phyloP scores from a whole-genome alignment of 2,797 vertebrate genomes.

The Melanotaenia maccullochi region DNA sequence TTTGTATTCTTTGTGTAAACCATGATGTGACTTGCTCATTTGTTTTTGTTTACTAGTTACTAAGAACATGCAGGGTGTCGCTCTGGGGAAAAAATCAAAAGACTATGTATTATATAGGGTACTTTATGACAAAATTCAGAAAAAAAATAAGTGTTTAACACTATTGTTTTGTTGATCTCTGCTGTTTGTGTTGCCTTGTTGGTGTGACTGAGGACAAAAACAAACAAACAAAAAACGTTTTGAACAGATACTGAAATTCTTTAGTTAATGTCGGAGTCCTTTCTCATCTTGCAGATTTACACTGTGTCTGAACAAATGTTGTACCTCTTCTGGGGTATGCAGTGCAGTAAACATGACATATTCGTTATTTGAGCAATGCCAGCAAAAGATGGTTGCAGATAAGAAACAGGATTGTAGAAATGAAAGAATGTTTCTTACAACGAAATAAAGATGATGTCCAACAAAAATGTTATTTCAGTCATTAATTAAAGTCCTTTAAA shows the following conservation, averaged over 20 bases:
- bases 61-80: slow-evolving; percentile 38
- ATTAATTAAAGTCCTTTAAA: neutral
- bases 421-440: slow-evolving; percentile 27
- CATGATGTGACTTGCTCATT: slow-evolving; percentile 33
- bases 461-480: neutral
- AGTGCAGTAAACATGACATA: slow-evolving; percentile 47
- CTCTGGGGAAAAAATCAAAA: slow-evolving; percentile 2
- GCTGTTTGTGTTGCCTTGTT: slow-evolving; percentile 70
- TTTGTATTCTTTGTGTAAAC: slow-evolving; percentile 70
- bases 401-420: slow-evolving; percentile 37
- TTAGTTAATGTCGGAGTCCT: slow-evolving; percentile 51
- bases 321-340: slow-evolving; percentile 60
- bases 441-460: slow-evolving; percentile 62
- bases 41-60: slow-evolving; percentile 30
- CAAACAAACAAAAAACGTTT: slow-evolving; percentile 10
- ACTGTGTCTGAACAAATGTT: slow-evolving; percentile 69
- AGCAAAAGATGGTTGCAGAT: slow-evolving; percentile 27
- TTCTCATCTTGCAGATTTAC: slow-evolving; percentile 66
- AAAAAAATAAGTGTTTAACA: slow-evolving; percentile 38
- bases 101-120: slow-evolving; percentile 60
- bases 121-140: slow-evolving; percentile 40
- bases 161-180: slow-evolving; percentile 52
- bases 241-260: slow-evolving; percentile 44
- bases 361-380: slow-evolving; percentile 20
- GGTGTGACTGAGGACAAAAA: slow-evolving; percentile 49